phyloP scores from a whole-genome alignment of 2,113 vertebrate species.

The Melierax canorus region DNA sequence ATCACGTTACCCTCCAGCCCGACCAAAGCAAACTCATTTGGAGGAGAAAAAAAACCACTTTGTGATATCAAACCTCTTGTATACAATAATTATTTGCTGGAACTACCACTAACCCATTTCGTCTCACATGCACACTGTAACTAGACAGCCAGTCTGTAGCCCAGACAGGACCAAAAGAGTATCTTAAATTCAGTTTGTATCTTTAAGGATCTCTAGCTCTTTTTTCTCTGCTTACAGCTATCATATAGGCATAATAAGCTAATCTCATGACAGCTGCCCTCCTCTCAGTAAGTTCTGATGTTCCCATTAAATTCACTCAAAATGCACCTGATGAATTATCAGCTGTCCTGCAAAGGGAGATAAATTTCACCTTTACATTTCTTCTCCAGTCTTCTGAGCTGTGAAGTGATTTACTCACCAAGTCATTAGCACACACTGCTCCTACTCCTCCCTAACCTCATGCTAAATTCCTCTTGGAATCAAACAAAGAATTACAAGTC shows the following conservation, averaged over 20 bases:
- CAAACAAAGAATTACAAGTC: neutral
- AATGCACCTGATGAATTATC: neutral
- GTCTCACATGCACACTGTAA: neutral
- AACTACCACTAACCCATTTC: neutral
- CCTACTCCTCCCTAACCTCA: neutral
- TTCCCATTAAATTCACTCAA: neutral
- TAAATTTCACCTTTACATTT: neutral
- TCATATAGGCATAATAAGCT: accelerated
- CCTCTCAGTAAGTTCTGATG: neutral
- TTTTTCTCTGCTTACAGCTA: neutral
- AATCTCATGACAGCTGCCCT: neutral
- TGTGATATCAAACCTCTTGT: neutral
- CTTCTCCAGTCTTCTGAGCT: neutral
- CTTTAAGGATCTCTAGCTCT: neutral
- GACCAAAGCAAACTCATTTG: neutral
- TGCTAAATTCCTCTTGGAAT: neutral
- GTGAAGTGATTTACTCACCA: neutral
- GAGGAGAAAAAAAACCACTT: neutral
- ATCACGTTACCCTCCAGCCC: accelerated
- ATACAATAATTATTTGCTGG: neutral
- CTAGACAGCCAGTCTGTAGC: neutral
- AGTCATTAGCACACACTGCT: neutral
- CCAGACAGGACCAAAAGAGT: neutral
- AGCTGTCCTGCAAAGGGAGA: neutral
- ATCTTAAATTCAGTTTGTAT: neutral